phyloP scores from a whole-genome alignment of 2,113 vertebrate genomes.

The Neolamprologus brichardi region DNA sequence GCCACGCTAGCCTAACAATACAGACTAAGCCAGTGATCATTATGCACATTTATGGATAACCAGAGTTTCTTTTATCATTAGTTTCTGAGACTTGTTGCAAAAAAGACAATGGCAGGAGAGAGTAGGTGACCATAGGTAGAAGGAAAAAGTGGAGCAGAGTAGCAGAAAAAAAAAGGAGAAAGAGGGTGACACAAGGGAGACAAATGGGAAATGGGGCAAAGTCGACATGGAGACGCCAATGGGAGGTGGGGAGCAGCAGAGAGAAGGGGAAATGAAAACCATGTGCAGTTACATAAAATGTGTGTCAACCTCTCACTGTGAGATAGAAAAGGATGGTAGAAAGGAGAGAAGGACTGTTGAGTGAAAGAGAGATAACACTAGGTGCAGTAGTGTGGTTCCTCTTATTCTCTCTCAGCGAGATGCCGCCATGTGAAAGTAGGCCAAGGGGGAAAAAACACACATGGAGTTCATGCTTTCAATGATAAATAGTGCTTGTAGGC shows the following conservation, averaged over 20 bases:
- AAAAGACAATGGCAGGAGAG: background rate
- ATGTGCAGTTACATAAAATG: conserved; percentile 43
- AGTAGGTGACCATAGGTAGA: background rate
- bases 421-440: conserved; percentile 11
- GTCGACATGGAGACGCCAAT: conserved; percentile 11
- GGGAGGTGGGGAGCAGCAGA: background rate
- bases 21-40: background rate
- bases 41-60: background rate
- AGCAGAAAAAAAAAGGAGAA: background rate
- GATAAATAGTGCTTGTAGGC: conserved; percentile 12
- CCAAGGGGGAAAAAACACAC: background rate
- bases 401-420: background rate
- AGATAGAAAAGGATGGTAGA: conserved; percentile 1
- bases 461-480: conserved; percentile 30
- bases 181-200: background rate
- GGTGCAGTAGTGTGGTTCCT: conserved; percentile 11
- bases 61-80: background rate
- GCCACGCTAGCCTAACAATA: background rate
- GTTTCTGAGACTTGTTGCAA: background rate
- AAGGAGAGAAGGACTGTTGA: background rate
- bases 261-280: conserved; percentile 48
- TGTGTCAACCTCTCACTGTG: conserved; percentile 20
- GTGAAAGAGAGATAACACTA: background rate
- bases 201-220: conserved; percentile 9
- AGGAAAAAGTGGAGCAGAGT: background rate